Evolutionary conservation across 2,888 invertebrate genomes (phyloP), one percentile per base, ranked within the genome.

Genomic region (Leucophenga montana): DNA sequence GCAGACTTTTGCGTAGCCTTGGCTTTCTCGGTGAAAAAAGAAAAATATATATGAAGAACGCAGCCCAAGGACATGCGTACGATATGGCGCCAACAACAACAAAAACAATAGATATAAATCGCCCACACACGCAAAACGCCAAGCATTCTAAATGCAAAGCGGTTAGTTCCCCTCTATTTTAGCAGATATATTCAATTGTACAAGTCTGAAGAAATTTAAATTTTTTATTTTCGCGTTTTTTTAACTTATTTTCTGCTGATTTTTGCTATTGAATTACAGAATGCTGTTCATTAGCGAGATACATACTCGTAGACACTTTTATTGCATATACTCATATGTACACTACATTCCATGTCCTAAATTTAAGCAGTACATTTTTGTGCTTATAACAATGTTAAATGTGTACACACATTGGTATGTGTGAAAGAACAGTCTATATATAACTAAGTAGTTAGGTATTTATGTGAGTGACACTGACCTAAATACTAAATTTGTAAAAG

Each of bases 1-100:
- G 31, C 16, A 57, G 14, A n/a, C 57, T 53, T 22, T 39, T 66
- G 16, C 33, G 31, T 18, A 70, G 67, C 75, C 77, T 77, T 74
- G 74, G 54, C 54, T 72, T 67, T 69, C 66, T 33, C 59, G n/a
- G 13, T 11, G 27, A 57, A 22, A 57, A 57, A 4, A 59, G n/a
- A 59, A 33, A 59, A 56, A 56, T 56, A 56, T 18, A 22, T 1
- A 27, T 14, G 18, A 56, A 56, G 74, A 71, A 77, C 50, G 75
- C 77, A 74, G 61, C 61, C 66, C 74, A 77, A 73, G 77, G 77
- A 69, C 69, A 71, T 27, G 16, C 46, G 64, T 20, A 62, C n/a
- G 20, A 27, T 4, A 27, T 27, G 27, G 27, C 27, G 27, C 27
- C 27, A 27, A 27, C 27, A 27, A 27, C 4, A 27, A 27, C 4